Base-by-base conservation (phyloP, 2,797 vertebrate genomes). In the Loriculus beryllinus region DNA sequence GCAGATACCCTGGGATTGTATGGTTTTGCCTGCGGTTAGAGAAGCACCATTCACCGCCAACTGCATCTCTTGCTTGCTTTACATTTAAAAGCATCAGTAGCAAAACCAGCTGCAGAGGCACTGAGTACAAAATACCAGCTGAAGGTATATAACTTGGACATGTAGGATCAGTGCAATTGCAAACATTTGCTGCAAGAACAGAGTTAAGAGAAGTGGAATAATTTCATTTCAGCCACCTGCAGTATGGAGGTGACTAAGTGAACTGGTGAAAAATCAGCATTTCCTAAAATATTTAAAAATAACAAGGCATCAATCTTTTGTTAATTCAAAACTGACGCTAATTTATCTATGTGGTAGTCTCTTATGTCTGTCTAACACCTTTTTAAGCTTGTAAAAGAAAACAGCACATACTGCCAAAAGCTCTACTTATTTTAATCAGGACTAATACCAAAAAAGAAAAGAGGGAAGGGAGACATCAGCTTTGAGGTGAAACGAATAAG, bases 361-460 rank as follows among this genome's bases (percentile, higher is more conserved):
- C 72, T 93, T 56, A 48, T 60, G 78, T 86, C 67, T 81, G 49
- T 85, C 76, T 90, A 86, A 84, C 80, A 90, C 69, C n/a, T 86
- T 95, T 83, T 51, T 63, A 76, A 75, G 65, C 70, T 90, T 86
- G 29, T 40, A 19, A 64, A 78, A 94, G 69, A 83, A 83, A 96
- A 72, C 12, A 83, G 59, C 54, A 70, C 1, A 0, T 23, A 13
- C 39, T 89, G 90, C 91, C 95, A 94, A 93, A 84, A 79, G 5
- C 10, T 63, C 42, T 84, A 63, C 74, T 88, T 90, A 31, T 84
- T 95, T 92, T 93, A 88, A 64, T 90, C 79, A 59, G 72, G 48
- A 77, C 9, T 59, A 79, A 71, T 87, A 81, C 39, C 19, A 60
- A 86, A 69, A 74, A 86, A 37, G 5, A 85, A 71, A 59, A 9